A percentile compares a stretch with the other conserved stretches of the same genome.
These are phyloP conservation scores for Aphidius colemani DNA, from an alignment of 2,888 invertebrate species.

Conservation along the genomic window DNA sequence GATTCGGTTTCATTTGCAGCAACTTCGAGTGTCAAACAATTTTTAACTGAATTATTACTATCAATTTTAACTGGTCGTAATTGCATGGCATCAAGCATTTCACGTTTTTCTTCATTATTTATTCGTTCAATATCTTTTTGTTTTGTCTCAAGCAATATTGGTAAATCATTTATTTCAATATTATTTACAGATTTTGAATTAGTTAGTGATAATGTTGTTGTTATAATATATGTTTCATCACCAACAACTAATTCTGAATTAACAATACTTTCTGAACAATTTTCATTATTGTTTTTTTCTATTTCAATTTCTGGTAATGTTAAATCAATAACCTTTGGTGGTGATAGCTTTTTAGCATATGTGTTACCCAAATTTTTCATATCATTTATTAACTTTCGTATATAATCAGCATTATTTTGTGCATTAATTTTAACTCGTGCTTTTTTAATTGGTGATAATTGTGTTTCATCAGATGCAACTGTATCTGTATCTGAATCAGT, in stretches of 20 bases:
- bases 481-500: slow-evolving; percentile 53
- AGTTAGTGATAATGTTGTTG: slow-evolving; percentile 46
- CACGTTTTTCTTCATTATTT: slow-evolving; percentile 34
- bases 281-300: slow-evolving; percentile 10
- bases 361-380: slow-evolving; percentile 41
- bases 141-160: slow-evolving; percentile 11
- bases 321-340: slow-evolving; percentile 12
- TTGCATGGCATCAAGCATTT: slow-evolving; percentile 53
- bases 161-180: no score
- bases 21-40: slow-evolving; percentile 53
- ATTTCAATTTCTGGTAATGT: neutral
- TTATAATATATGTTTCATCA: slow-evolving; percentile 50
- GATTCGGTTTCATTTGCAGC: slow-evolving; percentile 50
- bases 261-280: slow-evolving; percentile 27
- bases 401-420: slow-evolving; percentile 47
- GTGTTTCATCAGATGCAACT: slow-evolving; percentile 44
- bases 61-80: slow-evolving; percentile 36
- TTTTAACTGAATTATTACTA: slow-evolving; percentile 43
- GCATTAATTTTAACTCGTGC: slow-evolving; percentile 50
- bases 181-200: slow-evolving; percentile 32
- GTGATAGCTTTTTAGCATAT: slow-evolving; percentile 7
- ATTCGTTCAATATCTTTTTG: neutral
- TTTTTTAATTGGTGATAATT: slow-evolving; percentile 55
- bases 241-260: slow-evolving; percentile 49
- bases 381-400: slow-evolving; percentile 40